Base-by-base conservation (phyloP, 2,888 invertebrate genomes). In the Meiosimyza decipiens region DNA sequence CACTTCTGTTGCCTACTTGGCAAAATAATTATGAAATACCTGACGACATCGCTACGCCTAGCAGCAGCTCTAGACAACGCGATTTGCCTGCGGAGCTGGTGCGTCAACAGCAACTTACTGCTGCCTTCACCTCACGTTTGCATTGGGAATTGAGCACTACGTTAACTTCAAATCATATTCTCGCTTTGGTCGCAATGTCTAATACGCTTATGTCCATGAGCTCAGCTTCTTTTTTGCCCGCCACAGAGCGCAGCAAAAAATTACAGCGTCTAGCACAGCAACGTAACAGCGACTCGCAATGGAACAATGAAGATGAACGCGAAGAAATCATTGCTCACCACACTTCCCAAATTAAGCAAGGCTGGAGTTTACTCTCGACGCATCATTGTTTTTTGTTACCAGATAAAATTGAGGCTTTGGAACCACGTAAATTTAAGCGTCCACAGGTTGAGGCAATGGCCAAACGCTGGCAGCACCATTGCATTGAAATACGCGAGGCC, bases 161-260 rank as follows among this genome's bases (percentile, higher is more conserved):
- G 0, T 88, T 99, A 47, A 98, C 98, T 1, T 98, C 98, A 16
- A 97, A 97, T 88, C 99, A 99, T 87, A 90, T 99, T 75, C 89
- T 99, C 77, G 94, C 98, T 70, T 93, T 99, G 76, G 96, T 99
- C 69, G 94, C 98, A 1, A 90, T 98, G 72, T 95, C 98, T 66
- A 98, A 99, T 88, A 99, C 99, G 0, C 90, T 99, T 66, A 97
- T 99, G 97, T 96, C 97, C 1, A 98, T 99, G 96, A 96, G 94
- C 85, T 96, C 96, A 82, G 96, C 97, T 50, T 95, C 96, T 55
- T 97, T 98, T 87, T 92, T 96, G 76, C 94, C 95, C 0, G 95
- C 95, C 80, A 94, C 94, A 85, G 95, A 96, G 83, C 89, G 94
- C 72, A 92, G 91, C 77, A 90, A 95, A 77, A 92, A 94, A 82